Percentiles rank a stretch among this genome's conserved stretches.
phyloP scores from a whole-genome alignment of 2,113 vertebrate genomes.

The Otolemur garnettii region DNA sequence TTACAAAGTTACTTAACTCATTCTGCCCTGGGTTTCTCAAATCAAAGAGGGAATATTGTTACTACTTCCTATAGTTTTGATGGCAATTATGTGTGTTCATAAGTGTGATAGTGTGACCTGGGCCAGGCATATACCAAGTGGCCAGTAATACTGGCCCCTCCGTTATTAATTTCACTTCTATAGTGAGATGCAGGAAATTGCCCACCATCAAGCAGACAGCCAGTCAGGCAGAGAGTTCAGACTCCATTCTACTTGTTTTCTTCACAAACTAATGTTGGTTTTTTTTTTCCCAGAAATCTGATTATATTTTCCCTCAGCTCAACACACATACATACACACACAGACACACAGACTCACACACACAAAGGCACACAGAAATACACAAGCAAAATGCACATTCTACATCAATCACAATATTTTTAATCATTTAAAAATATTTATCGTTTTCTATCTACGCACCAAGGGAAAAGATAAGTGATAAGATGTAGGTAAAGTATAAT shows the following conservation, averaged over 20 bases:
- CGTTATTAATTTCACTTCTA: not conserved
- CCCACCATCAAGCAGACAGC: not conserved
- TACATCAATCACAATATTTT: not conserved
- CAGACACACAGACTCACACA: no score
- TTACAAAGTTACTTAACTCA: not conserved
- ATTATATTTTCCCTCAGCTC: not conserved
- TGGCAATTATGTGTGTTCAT: not conserved
- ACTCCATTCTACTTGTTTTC: not conserved
- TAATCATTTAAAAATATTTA: not conserved
- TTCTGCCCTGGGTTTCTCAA: not conserved
- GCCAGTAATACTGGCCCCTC: not conserved
- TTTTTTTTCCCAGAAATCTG: not conserved
- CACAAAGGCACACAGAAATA: no score
- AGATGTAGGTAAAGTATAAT: accelerated
- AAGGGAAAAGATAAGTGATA: not conserved
- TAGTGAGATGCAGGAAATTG: not conserved
- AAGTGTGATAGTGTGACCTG: not conserved
- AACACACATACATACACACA: not conserved
- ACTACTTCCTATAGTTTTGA: not conserved
- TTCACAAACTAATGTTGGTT: not conserved
- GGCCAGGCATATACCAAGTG: not conserved
- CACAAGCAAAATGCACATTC: not conserved
- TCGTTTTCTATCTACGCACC: not conserved
- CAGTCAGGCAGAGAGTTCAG: not conserved
- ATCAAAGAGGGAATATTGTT: not conserved